Evolutionary conservation across 30 jellyfish, hydroid and myxozoan genomes (phyloP), one percentile per base, ranked within the genome.

Genomic region (Cassiopea xamachana): DNA sequence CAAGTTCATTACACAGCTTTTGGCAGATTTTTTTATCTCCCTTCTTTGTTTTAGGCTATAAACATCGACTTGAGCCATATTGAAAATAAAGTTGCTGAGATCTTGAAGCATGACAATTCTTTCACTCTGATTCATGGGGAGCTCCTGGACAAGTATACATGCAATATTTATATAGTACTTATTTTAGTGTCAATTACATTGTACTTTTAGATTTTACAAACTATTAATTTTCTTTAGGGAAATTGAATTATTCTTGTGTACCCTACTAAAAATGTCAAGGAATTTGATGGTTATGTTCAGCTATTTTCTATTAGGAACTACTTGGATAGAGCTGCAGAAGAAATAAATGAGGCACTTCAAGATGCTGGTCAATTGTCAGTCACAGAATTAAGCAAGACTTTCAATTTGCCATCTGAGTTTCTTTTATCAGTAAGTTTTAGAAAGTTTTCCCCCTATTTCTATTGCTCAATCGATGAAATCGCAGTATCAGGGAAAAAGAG

Each of bases 321-420:
- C 80, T 73, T 96, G 68, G 99, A 96, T 71, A 87, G 99, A 81
- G 92, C 98, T 12, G 98, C 98, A 8, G 99, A 96, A 55, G 99
- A 96, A 83, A 96, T 96, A 7, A 96, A 96, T 85, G 99, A 96
- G 79, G 88, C 98, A 46, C 87, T 96, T 48, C 99, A 96, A 96
- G 99, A 91, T 62, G 94, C 97, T 44, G 99, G 99, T 3, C 99
- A 96, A 70, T 88, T 92, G 55, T 79, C 97, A n/a, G 90, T 96
- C 49, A 98, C 92, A 61, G 99, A 96, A 15, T 77, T 91, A 17
- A 96, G 98, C 90, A 96, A 91, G 62, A 91, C 99, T 16, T 96
- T 96, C 84, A 92, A 88, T 84, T 77, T 96, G 74, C 89, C 99
- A 1, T 58, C 97, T 62, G 99, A 96, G 18, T 96, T 96, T 80